phyloP scores from a whole-genome alignment of 2,888 invertebrate species.

The Lamellibrachia satsuma region DNA sequence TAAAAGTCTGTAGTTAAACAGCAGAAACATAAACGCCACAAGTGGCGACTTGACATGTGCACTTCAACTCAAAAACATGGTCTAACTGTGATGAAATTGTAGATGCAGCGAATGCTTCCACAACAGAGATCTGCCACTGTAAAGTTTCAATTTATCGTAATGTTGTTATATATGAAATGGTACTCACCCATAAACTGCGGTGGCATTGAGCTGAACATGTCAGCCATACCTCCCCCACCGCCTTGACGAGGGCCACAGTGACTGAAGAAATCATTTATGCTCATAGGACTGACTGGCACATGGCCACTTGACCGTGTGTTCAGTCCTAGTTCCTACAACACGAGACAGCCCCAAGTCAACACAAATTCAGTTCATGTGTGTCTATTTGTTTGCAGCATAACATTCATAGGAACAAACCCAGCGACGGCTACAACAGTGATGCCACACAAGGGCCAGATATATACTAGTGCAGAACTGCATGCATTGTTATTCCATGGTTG shows the following conservation, averaged over 20 bases:
- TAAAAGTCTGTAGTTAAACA: not conserved
- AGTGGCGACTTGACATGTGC: too few species aligned
- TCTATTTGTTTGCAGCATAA: not conserved
- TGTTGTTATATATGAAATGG: not conserved
- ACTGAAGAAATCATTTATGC: slow-evolving; percentile 5
- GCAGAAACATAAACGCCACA: not conserved
- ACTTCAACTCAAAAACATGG: too few species aligned
- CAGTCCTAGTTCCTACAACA: not conserved
- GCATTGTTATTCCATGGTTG: too few species aligned
- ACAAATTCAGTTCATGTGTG: not conserved
- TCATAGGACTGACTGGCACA: not conserved
- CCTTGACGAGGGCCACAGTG: not conserved
- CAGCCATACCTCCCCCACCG: slow-evolving; percentile 76
- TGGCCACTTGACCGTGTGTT: not conserved
- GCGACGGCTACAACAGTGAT: not conserved
- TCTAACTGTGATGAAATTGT: too few species aligned
- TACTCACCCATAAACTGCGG: slow-evolving; percentile 67
- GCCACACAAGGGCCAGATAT: not conserved
- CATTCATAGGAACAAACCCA: slow-evolving; percentile 22
- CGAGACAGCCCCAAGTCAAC: not conserved
- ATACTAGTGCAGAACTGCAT: too few species aligned
- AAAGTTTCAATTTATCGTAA: not conserved
- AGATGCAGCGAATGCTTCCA: not conserved
- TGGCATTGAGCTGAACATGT: slow-evolving; percentile 80
- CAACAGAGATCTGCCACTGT: not conserved